phyloP scores from a whole-genome alignment of 1,140 invertebrate genomes.

The Sipha flava region DNA sequence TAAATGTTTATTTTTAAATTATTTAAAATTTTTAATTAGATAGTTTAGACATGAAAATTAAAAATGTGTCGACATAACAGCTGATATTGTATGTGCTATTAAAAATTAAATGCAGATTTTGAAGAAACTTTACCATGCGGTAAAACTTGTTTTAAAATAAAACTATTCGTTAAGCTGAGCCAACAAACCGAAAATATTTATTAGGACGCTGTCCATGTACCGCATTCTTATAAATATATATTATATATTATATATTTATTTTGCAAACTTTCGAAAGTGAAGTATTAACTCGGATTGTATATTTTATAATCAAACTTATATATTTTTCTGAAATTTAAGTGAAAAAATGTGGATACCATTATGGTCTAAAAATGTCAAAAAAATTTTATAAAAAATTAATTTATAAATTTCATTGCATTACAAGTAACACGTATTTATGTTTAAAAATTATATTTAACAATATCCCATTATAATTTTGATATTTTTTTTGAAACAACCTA shows the following conservation, averaged over 20 bases:
- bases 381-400: too few species aligned
- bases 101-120: not conserved
- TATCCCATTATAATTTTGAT: too few species aligned
- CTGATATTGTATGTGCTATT: not conserved
- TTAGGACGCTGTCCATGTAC: not conserved
- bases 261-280: not conserved
- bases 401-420: too few species aligned
- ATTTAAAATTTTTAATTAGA: not conserved
- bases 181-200: conserved; percentile 25
- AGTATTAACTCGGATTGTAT: not conserved
- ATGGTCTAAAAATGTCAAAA: too few species aligned
- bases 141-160: conserved; percentile 7
- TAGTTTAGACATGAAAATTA: not conserved
- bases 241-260: conserved; percentile 11
- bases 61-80: not conserved
- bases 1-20: too few species aligned
- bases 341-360: too few species aligned
- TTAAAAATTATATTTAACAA: too few species aligned
- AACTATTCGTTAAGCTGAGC: not conserved
- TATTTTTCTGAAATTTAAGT: too few species aligned
- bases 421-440: too few species aligned
- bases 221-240: not conserved
- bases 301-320: not conserved
- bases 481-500: too few species aligned
- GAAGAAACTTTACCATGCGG: not conserved